phyloP scores from a whole-genome alignment of 2,888 invertebrate genomes.

The Thysanoteuthis rhombus region DNA sequence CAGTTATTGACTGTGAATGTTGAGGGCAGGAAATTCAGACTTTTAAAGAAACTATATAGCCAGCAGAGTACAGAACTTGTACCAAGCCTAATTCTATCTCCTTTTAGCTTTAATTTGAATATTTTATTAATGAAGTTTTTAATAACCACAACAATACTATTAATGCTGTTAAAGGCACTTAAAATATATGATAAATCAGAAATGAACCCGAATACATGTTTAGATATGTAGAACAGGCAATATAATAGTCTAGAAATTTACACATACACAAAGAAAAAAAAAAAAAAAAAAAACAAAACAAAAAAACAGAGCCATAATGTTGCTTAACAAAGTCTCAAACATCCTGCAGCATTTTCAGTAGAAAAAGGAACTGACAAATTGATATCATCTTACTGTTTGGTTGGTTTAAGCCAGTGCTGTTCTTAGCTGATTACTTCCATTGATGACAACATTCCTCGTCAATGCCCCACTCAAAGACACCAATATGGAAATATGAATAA shows the following conservation, averaged over 20 bases:
- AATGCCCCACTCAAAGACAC: constrained; percentile 12
- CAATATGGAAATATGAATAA: not conserved
- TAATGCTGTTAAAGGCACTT: no score
- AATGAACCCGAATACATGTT: not conserved
- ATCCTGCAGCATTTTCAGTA: not conserved
- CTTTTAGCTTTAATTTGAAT: no score
- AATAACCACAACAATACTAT: no score
- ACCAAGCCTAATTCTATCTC: no score
- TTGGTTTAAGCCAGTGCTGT: not conserved
- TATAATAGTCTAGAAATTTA: not conserved
- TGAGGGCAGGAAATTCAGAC: no score
- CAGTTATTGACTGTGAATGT: no score
- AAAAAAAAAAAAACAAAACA: no score
- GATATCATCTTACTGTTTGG: not conserved
- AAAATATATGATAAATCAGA: no score
- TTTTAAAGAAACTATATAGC: no score
- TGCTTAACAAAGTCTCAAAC: not conserved
- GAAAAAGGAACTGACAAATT: not conserved
- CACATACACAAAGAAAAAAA: not conserved
- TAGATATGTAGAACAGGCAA: not conserved
- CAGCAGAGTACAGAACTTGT: no score
- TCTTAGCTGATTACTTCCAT: not conserved
- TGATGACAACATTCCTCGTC: not conserved
- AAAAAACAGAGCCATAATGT: no score
- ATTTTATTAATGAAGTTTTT: no score